Conservation (phyloP, 2,797 vertebrate genomes). For the Arremon aurantiirostris region DNA sequence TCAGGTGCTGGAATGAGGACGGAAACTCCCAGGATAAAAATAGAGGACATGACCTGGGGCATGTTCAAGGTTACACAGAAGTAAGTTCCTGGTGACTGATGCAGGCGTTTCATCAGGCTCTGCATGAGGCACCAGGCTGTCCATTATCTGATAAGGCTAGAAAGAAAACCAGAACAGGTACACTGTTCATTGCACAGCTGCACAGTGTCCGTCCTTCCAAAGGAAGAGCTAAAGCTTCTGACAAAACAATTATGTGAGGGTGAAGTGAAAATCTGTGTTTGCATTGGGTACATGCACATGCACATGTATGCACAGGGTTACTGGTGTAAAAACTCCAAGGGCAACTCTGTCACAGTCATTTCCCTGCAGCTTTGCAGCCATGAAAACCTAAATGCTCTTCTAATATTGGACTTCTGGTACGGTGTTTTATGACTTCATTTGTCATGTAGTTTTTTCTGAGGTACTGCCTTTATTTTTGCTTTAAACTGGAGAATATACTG, state of each 20-base stretch:
- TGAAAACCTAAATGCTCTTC: not conserved
- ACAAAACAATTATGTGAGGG: not conserved
- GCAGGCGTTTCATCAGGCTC: not conserved
- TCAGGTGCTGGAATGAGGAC: not conserved
- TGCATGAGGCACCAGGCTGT: accelerated
- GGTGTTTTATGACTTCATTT: conserved; percentile 55
- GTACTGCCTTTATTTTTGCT: conserved; percentile 40
- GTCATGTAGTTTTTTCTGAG: conserved; percentile 34
- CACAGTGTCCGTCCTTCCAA: not conserved
- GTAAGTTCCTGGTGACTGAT: not conserved
- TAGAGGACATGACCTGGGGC: not conserved
- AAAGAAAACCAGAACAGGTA: not conserved
- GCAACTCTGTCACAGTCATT: not conserved
- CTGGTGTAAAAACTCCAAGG: not conserved
- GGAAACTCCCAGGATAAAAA: not conserved
- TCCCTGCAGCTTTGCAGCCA: not conserved
- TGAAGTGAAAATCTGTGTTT: not conserved
- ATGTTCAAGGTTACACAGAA: not conserved
- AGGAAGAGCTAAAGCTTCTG: not conserved
- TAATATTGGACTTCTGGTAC: not conserved
- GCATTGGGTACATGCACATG: not conserved
- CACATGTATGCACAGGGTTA: accelerated
- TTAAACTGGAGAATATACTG: conserved; percentile 3
- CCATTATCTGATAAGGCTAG: not conserved
- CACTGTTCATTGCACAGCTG: not conserved